Conservation (phyloP, 2,113 vertebrate genomes). For the Gnathonemus longibarbis region DNA sequence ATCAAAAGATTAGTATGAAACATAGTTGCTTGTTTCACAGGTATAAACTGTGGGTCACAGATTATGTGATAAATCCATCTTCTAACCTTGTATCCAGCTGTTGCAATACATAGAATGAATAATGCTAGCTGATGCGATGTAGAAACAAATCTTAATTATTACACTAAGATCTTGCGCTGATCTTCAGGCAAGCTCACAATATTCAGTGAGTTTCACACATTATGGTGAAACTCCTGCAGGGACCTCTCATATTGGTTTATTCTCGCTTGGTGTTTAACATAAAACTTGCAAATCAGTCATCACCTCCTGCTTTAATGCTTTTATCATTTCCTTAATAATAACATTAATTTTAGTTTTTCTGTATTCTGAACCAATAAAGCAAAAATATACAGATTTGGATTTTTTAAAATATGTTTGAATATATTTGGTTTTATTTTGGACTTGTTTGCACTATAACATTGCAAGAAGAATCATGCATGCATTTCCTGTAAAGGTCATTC, state of each 20-base stretch:
- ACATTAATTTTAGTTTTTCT: background rate
- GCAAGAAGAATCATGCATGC: background rate
- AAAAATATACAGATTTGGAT: background rate
- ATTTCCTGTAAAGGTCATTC: background rate
- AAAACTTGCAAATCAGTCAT: slow-evolving; percentile 11
- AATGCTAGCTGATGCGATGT: background rate
- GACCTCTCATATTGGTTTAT: background rate
- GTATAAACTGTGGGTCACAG: background rate
- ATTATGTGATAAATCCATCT: background rate
- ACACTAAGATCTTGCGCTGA: background rate
- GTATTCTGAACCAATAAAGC: background rate
- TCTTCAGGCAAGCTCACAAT: background rate
- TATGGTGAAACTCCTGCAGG: background rate
- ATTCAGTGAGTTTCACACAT: background rate
- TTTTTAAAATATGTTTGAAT: background rate
- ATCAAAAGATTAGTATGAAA: background rate
- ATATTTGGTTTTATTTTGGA: background rate
- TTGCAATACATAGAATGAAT: background rate
- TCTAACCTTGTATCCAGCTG: background rate
- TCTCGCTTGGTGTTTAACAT: background rate
- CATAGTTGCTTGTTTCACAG: background rate
- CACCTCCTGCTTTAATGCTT: background rate
- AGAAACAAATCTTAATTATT: background rate
- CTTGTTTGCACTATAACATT: background rate
- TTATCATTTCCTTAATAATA: background rate